Conservation (phyloP, 1,140 invertebrate species). For the Diachasma alloeum region DNA sequence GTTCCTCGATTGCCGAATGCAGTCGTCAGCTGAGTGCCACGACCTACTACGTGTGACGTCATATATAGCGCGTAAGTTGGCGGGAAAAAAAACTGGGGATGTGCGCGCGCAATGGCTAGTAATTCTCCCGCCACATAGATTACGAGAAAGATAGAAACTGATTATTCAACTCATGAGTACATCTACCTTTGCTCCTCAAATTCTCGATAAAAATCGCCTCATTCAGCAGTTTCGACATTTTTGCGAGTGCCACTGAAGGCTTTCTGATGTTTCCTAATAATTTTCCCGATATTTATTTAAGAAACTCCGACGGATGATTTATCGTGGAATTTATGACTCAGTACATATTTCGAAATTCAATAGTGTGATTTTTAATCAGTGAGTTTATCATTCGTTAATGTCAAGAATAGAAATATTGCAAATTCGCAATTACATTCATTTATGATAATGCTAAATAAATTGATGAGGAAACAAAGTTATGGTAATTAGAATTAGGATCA, state of each 20-base stretch:
- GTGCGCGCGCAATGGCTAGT: constrained; percentile 52
- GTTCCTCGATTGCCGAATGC: constrained; percentile 51
- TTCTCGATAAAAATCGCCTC: not conserved
- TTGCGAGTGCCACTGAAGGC: not conserved
- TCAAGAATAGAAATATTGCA: not conserved
- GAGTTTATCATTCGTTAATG: not conserved
- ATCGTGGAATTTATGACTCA: not conserved
- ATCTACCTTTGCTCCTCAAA: not conserved
- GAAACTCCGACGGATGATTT: no score
- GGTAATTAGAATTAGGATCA: constrained; percentile 1
- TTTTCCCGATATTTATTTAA: no score
- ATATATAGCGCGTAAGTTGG: constrained; percentile 56
- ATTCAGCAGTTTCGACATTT: not conserved
- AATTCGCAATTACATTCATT: not conserved
- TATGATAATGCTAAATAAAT: not conserved
- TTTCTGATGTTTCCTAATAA: not conserved
- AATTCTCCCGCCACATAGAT: not conserved
- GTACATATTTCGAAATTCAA: not conserved
- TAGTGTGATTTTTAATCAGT: not conserved
- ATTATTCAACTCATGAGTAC: not conserved
- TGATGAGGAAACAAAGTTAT: not conserved
- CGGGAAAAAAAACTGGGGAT: constrained; percentile 45
- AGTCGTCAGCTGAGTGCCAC: constrained; percentile 50
- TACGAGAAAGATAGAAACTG: not conserved
- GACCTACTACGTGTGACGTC: constrained; percentile 58